Conservation (phyloP, 2,888 invertebrate species). For the Frankliniella intonsa region DNA sequence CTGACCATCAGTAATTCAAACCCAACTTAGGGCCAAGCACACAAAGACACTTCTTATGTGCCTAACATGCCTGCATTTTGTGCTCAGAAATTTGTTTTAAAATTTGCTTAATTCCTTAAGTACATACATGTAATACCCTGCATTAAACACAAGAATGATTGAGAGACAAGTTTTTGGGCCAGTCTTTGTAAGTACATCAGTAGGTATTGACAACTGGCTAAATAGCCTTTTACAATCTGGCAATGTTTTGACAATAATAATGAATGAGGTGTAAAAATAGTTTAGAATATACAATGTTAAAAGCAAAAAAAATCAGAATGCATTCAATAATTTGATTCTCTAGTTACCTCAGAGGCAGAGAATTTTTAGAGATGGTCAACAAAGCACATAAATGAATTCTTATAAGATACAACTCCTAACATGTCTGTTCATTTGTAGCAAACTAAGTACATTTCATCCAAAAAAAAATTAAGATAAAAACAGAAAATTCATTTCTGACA, state of each 20-base stretch:
- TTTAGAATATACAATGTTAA: background rate
- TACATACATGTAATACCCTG: constrained; percentile 16
- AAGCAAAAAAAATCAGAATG: no score
- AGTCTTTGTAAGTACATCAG: background rate
- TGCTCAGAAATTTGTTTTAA: background rate
- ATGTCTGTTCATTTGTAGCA: no score
- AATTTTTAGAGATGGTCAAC: no score
- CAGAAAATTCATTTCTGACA: no score
- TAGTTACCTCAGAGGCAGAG: no score
- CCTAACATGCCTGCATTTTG: no score
- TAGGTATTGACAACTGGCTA: background rate
- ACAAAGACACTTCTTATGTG: no score
- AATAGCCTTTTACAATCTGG: background rate
- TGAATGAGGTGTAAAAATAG: background rate
- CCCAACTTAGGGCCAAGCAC: background rate
- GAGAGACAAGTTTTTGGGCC: background rate
- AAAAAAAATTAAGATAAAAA: no score
- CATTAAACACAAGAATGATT: background rate
- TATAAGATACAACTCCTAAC: no score
- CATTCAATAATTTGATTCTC: no score
- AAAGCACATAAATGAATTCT: no score
- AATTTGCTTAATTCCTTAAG: background rate
- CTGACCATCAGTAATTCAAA: constrained; percentile 8
- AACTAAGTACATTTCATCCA: no score
- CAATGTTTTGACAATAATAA: background rate